Evolutionary conservation across 2,113 vertebrate species (phyloP).

Genomic region (Cisticola juncidis): DNA sequence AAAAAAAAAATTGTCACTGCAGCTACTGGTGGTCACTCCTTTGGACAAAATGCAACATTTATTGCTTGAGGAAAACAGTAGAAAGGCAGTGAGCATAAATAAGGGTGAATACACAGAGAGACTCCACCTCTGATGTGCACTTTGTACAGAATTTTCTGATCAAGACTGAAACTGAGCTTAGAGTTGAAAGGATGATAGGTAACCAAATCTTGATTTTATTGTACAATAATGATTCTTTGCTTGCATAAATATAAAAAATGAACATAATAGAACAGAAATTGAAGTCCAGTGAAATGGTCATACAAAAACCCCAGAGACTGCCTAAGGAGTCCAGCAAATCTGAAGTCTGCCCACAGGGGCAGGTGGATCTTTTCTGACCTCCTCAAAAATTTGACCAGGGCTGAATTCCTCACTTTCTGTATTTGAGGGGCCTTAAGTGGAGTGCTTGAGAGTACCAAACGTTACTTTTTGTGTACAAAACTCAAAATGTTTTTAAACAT

Average conservation of each 20-base stretch:
- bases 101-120: neutral
- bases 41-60: neutral
- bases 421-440: neutral
- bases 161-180: neutral
- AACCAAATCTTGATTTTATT: neutral
- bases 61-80: neutral
- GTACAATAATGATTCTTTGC: neutral
- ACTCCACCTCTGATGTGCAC: neutral
- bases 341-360: neutral
- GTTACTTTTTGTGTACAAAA: neutral
- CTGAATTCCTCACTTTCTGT: neutral
- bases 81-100: neutral
- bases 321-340: neutral
- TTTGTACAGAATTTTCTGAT: neutral
- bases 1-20: neutral
- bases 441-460: neutral
- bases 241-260: neutral
- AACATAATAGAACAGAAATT: neutral
- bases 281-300: neutral
- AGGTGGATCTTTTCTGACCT: neutral
- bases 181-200: neutral
- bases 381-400: neutral
- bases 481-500: neutral
- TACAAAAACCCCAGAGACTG: fast-evolving
- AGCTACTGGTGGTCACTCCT: neutral